phyloP scores from a whole-genome alignment of 2,888 invertebrate species.

The Leucoma salicis region DNA sequence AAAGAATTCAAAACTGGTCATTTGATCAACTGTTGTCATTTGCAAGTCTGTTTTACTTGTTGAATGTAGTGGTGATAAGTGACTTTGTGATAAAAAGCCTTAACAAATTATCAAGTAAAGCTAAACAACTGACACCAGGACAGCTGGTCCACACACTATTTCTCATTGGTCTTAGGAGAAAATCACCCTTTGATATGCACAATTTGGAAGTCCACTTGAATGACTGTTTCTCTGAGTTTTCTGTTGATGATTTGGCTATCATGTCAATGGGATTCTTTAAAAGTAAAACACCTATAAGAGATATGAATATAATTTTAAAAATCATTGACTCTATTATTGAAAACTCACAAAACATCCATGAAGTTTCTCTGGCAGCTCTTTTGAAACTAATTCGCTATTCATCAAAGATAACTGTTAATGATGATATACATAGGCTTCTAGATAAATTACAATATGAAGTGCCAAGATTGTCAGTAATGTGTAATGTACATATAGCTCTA shows the following conservation, averaged over 20 bases:
- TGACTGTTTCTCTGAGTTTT: conserved; percentile 77
- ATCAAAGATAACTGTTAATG: conserved; percentile 59
- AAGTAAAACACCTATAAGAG: conserved; percentile 84
- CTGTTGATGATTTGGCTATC: conserved; percentile 86
- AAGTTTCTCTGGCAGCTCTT: conserved; percentile 85
- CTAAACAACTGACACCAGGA: conserved; percentile 80
- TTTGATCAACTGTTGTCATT: conserved; percentile 79
- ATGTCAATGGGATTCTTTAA: conserved; percentile 91
- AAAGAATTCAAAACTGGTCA: conserved; percentile 70
- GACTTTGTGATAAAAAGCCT: conserved; percentile 81
- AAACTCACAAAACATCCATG: conserved; percentile 79
- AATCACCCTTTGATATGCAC: conserved; percentile 81
- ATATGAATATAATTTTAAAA: conserved; percentile 64
- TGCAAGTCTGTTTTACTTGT: conserved; percentile 84
- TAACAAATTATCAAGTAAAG: conserved; percentile 79
- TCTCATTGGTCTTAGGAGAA: conserved; percentile 83
- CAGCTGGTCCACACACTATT: conserved; percentile 87
- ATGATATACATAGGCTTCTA: conserved; percentile 75
- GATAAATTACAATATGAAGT: conserved; percentile 79
- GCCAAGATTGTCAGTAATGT: conserved; percentile 81
- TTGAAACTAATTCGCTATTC: conserved; percentile 86
- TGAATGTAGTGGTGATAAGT: conserved; percentile 77
- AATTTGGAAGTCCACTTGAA: conserved; percentile 84
- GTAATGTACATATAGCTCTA: conserved; percentile 85
- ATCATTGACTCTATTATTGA: conserved; percentile 78